Conservation (phyloP, 35 echinoderm and acorn worm genomes). For the Stichopus chloronotus region DNA sequence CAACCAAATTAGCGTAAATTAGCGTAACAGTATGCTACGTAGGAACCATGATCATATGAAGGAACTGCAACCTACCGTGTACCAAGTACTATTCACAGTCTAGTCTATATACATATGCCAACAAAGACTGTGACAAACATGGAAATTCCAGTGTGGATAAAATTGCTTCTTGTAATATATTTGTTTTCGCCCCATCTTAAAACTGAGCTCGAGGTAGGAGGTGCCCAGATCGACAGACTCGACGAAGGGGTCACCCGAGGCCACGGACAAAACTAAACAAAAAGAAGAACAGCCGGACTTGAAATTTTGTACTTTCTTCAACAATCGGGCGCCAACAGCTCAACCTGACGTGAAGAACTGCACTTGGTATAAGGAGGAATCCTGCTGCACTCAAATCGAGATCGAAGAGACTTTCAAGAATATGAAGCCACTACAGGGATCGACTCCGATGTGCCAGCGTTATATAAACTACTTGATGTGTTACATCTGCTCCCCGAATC, state of each 20-base stretch:
- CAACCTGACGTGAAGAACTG: conserved; percentile 94
- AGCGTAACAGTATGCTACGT: too few relatives aligned
- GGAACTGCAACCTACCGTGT: too few relatives aligned
- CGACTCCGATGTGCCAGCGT: conserved; percentile 73
- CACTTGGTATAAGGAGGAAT: conserved; percentile 86
- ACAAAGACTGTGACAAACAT: not conserved
- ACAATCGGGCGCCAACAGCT: conserved; percentile 85
- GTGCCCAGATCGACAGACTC: not conserved
- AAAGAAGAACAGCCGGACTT: not conserved
- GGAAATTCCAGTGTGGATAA: not conserved
- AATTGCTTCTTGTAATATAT: not conserved
- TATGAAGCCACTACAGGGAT: conserved; percentile 85
- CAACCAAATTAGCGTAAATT: too few relatives aligned
- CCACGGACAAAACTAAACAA: conserved; percentile 2
- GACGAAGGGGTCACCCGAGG: not conserved
- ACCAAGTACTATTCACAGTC: too few relatives aligned
- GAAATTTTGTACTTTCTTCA: conserved; percentile 92
- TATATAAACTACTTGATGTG: conserved; percentile 97
- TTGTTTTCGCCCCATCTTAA: not conserved
- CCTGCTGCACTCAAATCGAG: conserved; percentile 90
- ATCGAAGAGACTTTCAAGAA: conserved; percentile 82
- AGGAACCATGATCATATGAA: too few relatives aligned
- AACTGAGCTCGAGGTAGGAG: not conserved
- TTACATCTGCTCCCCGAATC: conserved; percentile 90
- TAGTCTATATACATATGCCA: too few relatives aligned